Base-by-base conservation (phyloP, 2,113 vertebrate genomes). In the Steatornis caripensis region DNA sequence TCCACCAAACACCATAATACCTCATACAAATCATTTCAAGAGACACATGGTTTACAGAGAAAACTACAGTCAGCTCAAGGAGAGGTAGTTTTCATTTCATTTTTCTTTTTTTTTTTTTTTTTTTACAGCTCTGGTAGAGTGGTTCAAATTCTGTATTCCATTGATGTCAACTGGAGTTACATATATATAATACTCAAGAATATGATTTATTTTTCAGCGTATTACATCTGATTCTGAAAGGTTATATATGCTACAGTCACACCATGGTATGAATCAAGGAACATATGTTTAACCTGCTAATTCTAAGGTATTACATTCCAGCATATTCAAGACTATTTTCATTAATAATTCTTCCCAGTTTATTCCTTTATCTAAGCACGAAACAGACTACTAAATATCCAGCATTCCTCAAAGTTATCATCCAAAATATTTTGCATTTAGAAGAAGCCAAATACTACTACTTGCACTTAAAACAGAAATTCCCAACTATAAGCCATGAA, bases 221-320 rank as follows among this genome's bases (percentile, higher is more conserved):
- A 76, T 76, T 87, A 95, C 60, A 64, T 82, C 17, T 82, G 74
- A 87, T 95, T 96, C 89, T 82, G 41, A 93, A 95, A 92, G 17
- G 45, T 69, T 92, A 65, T 34, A 53, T 53, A 61, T 14, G 36
- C 57, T 34, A 22, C 45, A 79, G 39, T 62, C 41, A 60, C 64
- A 54, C 51, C 64, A 57, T 29, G 34, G 30, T 75, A 89, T 65
- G 83, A 89, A 81, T 72, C 39, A 78, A 74, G 48, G 43, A 87
- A 81, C 83, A 60, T 39, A 49, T 55, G 69, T 68, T 91, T 80
- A 91, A 93, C 69, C 76, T 75, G 61, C 43, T 68, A 11, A 55
- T 84, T 87, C 45, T 81, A 87, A 94, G 80, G 61, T 57, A 78
- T 74, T 84, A n/a, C 51, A 27, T 64, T 81, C 24, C 39, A 39